Base-by-base conservation (phyloP, 2,888 invertebrate genomes). In the Cerastis leucographa region DNA sequence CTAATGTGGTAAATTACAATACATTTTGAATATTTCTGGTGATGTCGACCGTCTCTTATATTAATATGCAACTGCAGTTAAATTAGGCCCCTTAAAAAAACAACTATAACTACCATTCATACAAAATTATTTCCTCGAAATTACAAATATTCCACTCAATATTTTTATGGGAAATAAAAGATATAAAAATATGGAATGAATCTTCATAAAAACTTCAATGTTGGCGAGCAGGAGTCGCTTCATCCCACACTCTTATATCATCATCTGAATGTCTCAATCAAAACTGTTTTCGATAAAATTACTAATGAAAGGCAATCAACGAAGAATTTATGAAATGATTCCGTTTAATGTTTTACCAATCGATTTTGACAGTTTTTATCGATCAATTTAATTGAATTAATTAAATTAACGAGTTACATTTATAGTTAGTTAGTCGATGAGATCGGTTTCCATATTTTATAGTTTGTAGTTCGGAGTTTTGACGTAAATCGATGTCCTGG, bases 281-380 rank as follows among this genome's bases (percentile, higher is more conserved):
- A 86, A 85, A 86, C 62, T 75, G 78, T 79, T 80, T 78, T 76
- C 70, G 71, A 80, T 78, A 79, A 78, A 78, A 80, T 80, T 78
- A 83, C 71, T 74, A 70, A 84, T 76, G 81, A 83, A 77, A 78
- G 65, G 78, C 83, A 87, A 81, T 87, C 87, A 87, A 80, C 78
- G 73, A 65, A 71, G 76, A 81, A 81, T 78, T 80, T 87, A 83
- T 83, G 78, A 81, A 85, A 81, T 76, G 66, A 82, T 73, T 78
- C 67, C 74, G 73, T 81, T 85, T 80, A 78, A 85, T 78, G 76
- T 81, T 81, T 69, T 67, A 78, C 74, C 87, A 74, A 81, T 74
- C 87, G 74, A 78, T 78, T 86, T 79, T 86, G 85, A 81, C 87
- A 86, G 85, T 74, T 81, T 86, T 80, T 80, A 83, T 87, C 74